Evolutionary conservation across 2,113 vertebrate species (phyloP).

Genomic region (Martes martes): DNA sequence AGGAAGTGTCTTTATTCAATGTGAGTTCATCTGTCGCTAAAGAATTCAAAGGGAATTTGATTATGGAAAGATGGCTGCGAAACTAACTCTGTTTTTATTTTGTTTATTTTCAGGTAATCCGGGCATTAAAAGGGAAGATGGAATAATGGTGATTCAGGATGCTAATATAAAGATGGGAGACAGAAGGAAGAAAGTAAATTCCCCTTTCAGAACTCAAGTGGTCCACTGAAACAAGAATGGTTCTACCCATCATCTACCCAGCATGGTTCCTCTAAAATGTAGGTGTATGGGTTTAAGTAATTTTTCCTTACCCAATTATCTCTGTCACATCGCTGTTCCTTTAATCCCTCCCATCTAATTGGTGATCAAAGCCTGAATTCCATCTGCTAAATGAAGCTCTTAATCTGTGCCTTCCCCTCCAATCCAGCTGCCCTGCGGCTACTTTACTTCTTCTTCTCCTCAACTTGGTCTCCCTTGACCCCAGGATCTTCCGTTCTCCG

Average conservation of each 20-base stretch:
- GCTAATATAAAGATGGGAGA: not conserved
- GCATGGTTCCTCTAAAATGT: fast-evolving
- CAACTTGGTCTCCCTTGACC: no score
- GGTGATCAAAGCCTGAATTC: not conserved
- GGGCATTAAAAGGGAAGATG: not conserved
- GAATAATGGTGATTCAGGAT: not conserved
- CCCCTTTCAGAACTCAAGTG: not conserved
- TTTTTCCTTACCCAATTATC: not conserved
- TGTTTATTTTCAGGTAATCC: not conserved
- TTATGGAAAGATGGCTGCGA: not conserved
- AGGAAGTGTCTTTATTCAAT: not conserved
- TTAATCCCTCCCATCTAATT: not conserved
- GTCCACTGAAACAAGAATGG: not conserved
- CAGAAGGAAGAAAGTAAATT: not conserved
- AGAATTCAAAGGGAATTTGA: not conserved
- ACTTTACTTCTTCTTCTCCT: not conserved
- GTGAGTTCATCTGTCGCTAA: not conserved
- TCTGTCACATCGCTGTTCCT: not conserved
- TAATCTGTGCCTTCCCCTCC: not conserved
- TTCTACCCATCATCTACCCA: no score
- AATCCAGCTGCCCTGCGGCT: not conserved
- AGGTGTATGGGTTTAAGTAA: fast-evolving
- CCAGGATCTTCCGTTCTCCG: not conserved
- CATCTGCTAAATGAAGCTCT: not conserved
- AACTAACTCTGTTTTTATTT: not conserved